Evolutionary conservation across 2,797 vertebrate genomes (phyloP).

Genomic region (Tragelaphus eurycerus): DNA sequence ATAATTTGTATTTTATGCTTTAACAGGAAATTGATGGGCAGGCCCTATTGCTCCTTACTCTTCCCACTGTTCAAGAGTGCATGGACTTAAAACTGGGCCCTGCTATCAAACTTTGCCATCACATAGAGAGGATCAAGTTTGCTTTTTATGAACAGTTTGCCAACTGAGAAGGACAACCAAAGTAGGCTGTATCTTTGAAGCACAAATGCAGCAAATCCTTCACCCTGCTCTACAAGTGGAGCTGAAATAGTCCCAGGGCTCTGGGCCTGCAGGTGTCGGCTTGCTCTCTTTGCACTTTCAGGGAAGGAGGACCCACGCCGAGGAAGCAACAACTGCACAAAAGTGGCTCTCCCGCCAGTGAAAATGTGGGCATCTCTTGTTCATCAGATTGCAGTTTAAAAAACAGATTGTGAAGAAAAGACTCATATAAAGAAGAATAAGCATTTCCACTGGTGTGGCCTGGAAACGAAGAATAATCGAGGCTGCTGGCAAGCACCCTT

Average conservation of each 20-base stretch:
- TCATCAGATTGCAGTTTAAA: conserved; percentile 75
- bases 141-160: conserved; percentile 99
- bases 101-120: conserved; percentile 98
- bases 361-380: conserved; percentile 76
- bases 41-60: conserved; percentile 95
- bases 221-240: conserved; percentile 70
- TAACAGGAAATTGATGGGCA: conserved; percentile 97
- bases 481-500: conserved; percentile 77
- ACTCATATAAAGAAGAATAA: conserved; percentile 73
- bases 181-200: conserved; percentile 80
- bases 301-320: conserved; percentile 73
- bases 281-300: conserved; percentile 81
- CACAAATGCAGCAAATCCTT: conserved; percentile 81
- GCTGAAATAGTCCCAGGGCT: conserved; percentile 48
- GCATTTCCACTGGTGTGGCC: conserved; percentile 73
- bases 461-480: conserved; percentile 73
- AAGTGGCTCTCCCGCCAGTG: conserved; percentile 74
- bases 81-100: conserved; percentile 99
- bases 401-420: conserved; percentile 57
- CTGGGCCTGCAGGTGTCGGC: conserved; percentile 67
- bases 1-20: conserved; percentile 71
- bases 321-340: conserved; percentile 80
- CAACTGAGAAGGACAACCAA: conserved; percentile 84
- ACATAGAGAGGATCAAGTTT: conserved; percentile 98
- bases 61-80: conserved; percentile 98